Conservation (phyloP, 64 coral and sea anemone genomes). For the Hydrozoanthus tunicans region DNA sequence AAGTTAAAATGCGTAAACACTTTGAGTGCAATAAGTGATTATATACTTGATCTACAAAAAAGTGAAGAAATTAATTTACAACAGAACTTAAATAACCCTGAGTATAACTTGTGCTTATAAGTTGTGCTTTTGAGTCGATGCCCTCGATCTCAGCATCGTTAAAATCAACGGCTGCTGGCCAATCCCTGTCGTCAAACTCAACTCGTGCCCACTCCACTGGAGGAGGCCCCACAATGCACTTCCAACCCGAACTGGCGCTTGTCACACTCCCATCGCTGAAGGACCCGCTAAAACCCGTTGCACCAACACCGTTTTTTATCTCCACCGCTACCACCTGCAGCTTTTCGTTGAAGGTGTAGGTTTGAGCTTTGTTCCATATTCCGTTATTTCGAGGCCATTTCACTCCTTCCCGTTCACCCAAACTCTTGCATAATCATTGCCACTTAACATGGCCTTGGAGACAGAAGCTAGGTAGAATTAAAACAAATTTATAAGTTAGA, state of each 20-base stretch:
- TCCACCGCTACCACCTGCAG: background rate
- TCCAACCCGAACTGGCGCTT: constrained; percentile 4
- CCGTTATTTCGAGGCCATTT: background rate
- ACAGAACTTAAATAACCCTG: too few species aligned
- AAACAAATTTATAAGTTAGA: background rate
- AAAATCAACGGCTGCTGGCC: background rate
- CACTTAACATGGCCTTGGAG: background rate
- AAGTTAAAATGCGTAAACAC: too few species aligned
- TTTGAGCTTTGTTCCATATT: background rate
- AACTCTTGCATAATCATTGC: too few species aligned
- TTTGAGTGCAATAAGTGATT: too few species aligned
- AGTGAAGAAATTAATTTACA: too few species aligned
- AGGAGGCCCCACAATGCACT: background rate
- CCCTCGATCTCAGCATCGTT: background rate
- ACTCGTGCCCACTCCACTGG: background rate
- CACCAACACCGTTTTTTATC: background rate
- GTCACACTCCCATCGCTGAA: background rate
- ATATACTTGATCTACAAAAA: too few species aligned
- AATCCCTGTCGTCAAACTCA: background rate
- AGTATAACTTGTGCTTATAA: too few species aligned
- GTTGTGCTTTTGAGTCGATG: background rate
- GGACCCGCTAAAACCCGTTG: background rate
- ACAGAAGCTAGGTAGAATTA: background rate
- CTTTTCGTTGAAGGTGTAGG: background rate
- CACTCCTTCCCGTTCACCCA: background rate